These are phyloP conservation scores for Triplophysa siluroides DNA, from an alignment of 2,113 vertebrate species.

Conservation along the genomic window DNA sequence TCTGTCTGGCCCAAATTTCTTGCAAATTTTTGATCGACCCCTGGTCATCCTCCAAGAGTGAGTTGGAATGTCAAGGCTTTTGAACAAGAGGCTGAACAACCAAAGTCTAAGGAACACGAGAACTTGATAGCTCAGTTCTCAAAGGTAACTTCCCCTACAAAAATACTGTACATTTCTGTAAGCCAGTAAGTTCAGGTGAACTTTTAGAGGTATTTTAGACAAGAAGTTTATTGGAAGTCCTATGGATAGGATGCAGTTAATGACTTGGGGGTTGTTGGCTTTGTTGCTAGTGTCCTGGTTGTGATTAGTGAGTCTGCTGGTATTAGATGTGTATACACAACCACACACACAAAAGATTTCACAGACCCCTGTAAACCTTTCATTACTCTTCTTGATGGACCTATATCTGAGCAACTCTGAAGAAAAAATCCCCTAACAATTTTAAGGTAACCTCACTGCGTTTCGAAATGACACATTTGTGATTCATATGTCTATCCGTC, in stretches of 20 bases:
- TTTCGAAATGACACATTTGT: neutral
- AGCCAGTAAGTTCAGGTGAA: neutral
- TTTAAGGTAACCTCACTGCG: neutral
- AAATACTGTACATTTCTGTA: too few species aligned
- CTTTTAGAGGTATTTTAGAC: neutral
- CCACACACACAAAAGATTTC: slow-evolving; percentile 2
- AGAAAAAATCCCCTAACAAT: slow-evolving; percentile 15
- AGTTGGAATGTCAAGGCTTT: neutral
- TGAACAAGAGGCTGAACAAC: neutral
- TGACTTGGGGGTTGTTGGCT: neutral
- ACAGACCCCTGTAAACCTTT: neutral
- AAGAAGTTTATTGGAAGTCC: neutral
- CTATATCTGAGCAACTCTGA: neutral
- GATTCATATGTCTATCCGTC: neutral
- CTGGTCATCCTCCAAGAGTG: neutral
- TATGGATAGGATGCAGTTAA: neutral
- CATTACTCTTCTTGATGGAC: neutral
- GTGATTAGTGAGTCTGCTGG: slow-evolving; percentile 9
- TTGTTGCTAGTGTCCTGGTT: neutral
- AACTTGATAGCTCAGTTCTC: too few species aligned
- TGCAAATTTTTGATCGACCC: neutral
- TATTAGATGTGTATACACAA: slow-evolving; percentile 2
- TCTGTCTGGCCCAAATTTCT: neutral
- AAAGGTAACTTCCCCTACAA: too few species aligned
- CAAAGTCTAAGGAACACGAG: neutral